phyloP scores from a whole-genome alignment of 2,888 invertebrate species.

The Cerastoderma edule region DNA sequence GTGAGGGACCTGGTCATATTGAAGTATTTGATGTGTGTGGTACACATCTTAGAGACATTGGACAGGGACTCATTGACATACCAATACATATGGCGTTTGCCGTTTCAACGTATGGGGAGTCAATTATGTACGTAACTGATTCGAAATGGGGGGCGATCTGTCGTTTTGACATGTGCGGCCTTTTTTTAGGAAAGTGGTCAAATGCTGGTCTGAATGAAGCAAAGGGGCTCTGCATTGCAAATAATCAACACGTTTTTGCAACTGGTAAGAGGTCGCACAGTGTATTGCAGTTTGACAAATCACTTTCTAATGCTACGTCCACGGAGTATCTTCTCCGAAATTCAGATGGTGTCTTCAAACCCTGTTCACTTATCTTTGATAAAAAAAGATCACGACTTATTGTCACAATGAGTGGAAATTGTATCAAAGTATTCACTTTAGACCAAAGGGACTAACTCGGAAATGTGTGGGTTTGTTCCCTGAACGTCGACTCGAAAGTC shows the following conservation, averaged over 20 bases:
- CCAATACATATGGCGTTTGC: conserved; percentile 4
- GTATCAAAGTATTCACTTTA: not conserved
- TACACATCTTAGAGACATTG: not conserved
- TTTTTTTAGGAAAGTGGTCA: not conserved
- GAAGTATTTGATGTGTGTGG: not conserved
- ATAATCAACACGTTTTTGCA: not conserved
- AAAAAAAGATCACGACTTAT: not conserved
- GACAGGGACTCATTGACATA: not conserved
- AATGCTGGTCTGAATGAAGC: not conserved
- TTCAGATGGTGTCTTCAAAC: not conserved
- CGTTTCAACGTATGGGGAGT: not conserved
- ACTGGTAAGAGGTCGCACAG: not conserved
- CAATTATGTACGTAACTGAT: not conserved
- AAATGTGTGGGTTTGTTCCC: no score
- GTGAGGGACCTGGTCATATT: not conserved
- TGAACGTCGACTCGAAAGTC: no score
- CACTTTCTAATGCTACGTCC: not conserved
- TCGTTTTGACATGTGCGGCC: not conserved
- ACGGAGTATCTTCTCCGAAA: not conserved
- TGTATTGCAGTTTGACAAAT: not conserved
- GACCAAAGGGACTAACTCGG: no score
- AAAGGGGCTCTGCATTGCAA: not conserved
- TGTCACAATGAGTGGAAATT: not conserved
- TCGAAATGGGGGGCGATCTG: not conserved
- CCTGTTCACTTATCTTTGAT: not conserved